Conservation (phyloP, 2,888 invertebrate genomes). For the Gymnocheta viridis region DNA sequence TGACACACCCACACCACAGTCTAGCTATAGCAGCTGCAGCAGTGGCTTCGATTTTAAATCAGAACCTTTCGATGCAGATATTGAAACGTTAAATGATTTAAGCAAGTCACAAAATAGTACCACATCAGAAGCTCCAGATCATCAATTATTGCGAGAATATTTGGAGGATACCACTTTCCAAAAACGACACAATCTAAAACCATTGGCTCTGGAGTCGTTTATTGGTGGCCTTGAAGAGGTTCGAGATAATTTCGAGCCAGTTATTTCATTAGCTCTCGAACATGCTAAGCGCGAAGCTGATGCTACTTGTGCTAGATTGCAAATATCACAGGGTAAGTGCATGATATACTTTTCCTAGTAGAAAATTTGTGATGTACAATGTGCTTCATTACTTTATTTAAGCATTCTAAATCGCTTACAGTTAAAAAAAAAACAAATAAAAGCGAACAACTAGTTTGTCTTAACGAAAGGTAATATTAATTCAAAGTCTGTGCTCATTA, state of each 20-base stretch:
- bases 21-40: conserved; percentile 71
- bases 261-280: conserved; percentile 92
- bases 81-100: conserved; percentile 79
- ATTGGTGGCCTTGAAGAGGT: conserved; percentile 84
- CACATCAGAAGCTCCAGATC: conserved; percentile 83
- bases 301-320: conserved; percentile 91
- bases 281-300: conserved; percentile 93
- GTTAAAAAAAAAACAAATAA: too few relatives aligned
- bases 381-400: too few relatives aligned
- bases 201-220: conserved; percentile 87
- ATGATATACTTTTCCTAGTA: too few relatives aligned
- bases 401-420: neutral
- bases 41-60: conserved; percentile 78
- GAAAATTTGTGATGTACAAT: too few relatives aligned
- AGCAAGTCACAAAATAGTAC: conserved; percentile 69
- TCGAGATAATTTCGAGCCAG: conserved; percentile 91
- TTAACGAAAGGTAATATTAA: too few relatives aligned
- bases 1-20: conserved; percentile 83
- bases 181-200: conserved; percentile 90
- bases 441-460: too few relatives aligned
- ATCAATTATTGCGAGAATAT: conserved; percentile 90
- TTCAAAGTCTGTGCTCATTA: too few relatives aligned
- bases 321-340: conserved; percentile 93
- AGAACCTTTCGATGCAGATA: conserved; percentile 80
- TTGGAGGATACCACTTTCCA: conserved; percentile 93